Conservation (phyloP, 37 sponge, comb jelly and placozoan genomes). For the Spongia lamella region DNA sequence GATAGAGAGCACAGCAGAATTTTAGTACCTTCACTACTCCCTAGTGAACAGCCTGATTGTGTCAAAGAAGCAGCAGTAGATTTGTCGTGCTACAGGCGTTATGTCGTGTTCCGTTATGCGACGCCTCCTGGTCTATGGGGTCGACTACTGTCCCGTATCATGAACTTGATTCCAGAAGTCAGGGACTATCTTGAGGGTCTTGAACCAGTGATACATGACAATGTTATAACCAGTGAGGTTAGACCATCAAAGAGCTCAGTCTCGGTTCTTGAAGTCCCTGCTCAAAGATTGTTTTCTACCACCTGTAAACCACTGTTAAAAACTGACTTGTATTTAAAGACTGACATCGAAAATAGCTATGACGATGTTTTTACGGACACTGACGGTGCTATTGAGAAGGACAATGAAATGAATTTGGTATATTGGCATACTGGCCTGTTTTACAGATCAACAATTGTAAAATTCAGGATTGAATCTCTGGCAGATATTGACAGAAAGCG, state of each 20-base stretch:
- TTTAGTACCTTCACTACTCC: conserved; percentile 71
- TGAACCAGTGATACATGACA: not conserved
- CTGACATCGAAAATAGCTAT: too few species aligned
- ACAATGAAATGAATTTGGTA: not conserved
- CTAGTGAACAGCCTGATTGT: conserved; percentile 21
- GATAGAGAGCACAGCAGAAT: conserved; percentile 30
- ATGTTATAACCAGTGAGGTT: not conserved
- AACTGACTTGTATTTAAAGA: too few species aligned
- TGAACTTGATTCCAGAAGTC: conserved; percentile 17
- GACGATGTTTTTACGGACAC: too few species aligned
- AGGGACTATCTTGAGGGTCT: not conserved
- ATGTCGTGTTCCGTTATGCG: conserved; percentile 2
- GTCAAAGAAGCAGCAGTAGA: conserved; percentile 19
- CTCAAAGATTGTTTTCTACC: too few species aligned
- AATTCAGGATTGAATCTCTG: conserved; percentile 5
- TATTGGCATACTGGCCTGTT: conserved; percentile 14
- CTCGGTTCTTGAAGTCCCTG: too few species aligned
- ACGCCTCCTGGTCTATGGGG: conserved; percentile 59
- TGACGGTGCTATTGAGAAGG: too few species aligned
- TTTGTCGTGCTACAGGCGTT: not conserved
- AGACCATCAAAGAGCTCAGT: too few species aligned
- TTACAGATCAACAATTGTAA: not conserved
- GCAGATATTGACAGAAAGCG: not conserved
- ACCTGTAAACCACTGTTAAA: too few species aligned
- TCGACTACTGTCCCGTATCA: conserved; percentile 44